Evolutionary conservation across 2,888 invertebrate genomes (phyloP).

Genomic region (Pteria penguin): DNA sequence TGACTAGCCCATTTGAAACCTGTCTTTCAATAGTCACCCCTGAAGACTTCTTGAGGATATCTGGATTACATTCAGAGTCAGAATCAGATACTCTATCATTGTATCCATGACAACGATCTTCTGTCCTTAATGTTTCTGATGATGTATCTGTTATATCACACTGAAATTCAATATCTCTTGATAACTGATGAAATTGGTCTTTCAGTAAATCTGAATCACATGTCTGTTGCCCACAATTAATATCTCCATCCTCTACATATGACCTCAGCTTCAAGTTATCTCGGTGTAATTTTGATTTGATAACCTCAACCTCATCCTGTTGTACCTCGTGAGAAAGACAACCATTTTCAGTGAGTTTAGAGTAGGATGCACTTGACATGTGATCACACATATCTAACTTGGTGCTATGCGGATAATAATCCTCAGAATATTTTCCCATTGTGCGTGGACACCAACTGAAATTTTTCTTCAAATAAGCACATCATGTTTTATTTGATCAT

Average conservation of each 20-base stretch:
- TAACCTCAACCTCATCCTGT: background rate
- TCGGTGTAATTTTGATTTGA: background rate
- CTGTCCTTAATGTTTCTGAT: background rate
- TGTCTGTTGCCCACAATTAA: background rate
- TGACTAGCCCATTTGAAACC: constrained; percentile 68
- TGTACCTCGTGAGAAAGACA: background rate
- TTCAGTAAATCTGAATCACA: background rate
- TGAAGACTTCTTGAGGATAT: constrained; percentile 52
- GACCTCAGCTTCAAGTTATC: no score
- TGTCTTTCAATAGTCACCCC: no score
- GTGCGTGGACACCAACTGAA: no score
- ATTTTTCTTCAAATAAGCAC: no score
- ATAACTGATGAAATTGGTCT: background rate
- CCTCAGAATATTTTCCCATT: background rate
- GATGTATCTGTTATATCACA: background rate
- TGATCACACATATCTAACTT: constrained; percentile 56
- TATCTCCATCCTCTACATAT: background rate
- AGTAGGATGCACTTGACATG: constrained; percentile 17
- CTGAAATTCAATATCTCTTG: background rate
- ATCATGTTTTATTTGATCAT: no score
- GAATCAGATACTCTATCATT: background rate
- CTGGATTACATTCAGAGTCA: constrained; percentile 11
- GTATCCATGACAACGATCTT: background rate
- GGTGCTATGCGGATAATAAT: constrained; percentile 8
- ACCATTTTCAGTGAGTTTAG: background rate